Base-by-base conservation (phyloP, 2,888 invertebrate species). In the Agrotis ipsilon region DNA sequence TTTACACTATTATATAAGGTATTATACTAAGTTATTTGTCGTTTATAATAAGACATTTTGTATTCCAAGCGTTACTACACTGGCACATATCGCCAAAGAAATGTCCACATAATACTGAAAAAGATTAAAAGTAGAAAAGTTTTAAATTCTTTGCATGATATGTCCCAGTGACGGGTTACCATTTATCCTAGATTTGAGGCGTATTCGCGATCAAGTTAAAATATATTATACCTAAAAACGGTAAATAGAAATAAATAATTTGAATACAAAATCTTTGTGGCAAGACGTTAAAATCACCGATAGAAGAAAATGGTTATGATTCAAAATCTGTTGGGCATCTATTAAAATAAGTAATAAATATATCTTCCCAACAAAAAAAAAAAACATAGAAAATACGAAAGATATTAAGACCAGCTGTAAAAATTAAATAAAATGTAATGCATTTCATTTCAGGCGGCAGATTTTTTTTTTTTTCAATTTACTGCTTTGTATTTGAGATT, bases 1-100 rank as follows among this genome's bases (percentile, higher is more conserved):
- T 52, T 18, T 48, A 70, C 63, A 39, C 49, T 69, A 57, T 55
- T 72, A 76, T 60, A 74, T 80, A 73, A 85, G 78, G 78, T 39
- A 71, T 80, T 86, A 84, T 49, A 80, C 14, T 83, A 85, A 88
- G 70, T 90, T 90, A 90, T 88, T 90, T 88, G 89, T 89, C 89
- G 64, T 82, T 84, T 84, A 72, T 85, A 67, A 87, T 89, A 90
- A 87, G 87, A 90, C 82, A 70, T 70, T 72, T 81, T 62, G 62
- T 24, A 63, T 78, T 65, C 52, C 48, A 80, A 82, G 69, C 66
- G 27, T 60, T 39, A 76, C 21, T 9, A 43, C 63, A 67, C 75
- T 67, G 64, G 55, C 9, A 48, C 55, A 70, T 57, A 69, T 60
- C 27, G n/a, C 11, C 13, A 58, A 60, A 45, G 39, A 64, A 24